phyloP scores from a whole-genome alignment of 2,797 vertebrate species.

The Paramormyrops hopkinsi region DNA sequence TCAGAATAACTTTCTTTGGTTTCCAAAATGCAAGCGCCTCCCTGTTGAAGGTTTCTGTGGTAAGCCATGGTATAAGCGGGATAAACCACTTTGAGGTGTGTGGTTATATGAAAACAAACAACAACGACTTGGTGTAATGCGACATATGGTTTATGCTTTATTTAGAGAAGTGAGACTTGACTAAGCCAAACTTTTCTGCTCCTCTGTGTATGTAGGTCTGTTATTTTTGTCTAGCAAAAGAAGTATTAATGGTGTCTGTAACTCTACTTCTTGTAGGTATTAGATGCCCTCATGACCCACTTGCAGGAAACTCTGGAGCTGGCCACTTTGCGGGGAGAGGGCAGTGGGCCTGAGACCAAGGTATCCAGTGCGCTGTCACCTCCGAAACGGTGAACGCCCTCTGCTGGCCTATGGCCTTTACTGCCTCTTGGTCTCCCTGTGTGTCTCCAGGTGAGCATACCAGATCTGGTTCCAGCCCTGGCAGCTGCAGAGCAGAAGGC shows the following conservation, averaged over 20 bases:
- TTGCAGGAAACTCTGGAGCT: conserved; percentile 84
- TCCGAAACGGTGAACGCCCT: neutral
- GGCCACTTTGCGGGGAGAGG: conserved; percentile 74
- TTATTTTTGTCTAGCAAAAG: neutral
- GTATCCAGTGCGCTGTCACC: conserved; percentile 41
- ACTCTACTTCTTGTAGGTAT: conserved; percentile 65
- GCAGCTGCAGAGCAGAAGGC: conserved; percentile 81
- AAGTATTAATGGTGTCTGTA: neutral
- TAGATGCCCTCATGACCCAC: conserved; percentile 81
- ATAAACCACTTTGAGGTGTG: neutral
- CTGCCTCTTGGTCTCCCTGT: neutral
- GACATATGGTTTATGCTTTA: neutral
- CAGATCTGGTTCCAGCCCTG: conserved; percentile 79
- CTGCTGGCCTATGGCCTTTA: neutral
- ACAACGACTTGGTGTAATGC: neutral
- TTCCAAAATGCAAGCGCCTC: neutral
- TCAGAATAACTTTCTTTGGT: neutral
- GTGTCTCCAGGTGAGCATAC: conserved; percentile 58
- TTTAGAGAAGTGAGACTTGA: neutral
- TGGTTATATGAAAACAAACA: neutral
- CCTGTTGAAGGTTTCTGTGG: neutral
- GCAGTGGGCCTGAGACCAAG: conserved; percentile 72
- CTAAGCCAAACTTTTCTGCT: neutral
- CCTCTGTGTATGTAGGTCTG: neutral
- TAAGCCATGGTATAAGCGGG: neutral